These are phyloP conservation scores for Triplophysa tibetana DNA, from an alignment of 2,113 vertebrate genomes.

Conservation along the genomic window DNA sequence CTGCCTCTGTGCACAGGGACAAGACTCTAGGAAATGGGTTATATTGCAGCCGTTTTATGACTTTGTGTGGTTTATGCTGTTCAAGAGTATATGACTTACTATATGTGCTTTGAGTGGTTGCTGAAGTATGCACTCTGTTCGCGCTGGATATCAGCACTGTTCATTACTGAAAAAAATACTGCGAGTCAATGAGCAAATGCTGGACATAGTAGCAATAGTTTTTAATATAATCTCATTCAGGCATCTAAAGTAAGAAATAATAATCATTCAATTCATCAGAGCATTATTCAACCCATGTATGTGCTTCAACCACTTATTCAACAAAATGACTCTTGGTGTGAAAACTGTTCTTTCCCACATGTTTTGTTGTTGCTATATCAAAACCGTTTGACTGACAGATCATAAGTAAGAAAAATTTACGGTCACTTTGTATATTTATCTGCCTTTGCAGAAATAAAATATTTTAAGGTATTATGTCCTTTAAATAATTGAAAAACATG, in stretches of 20 bases:
- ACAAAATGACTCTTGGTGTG: background rate
- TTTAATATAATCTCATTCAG: background rate
- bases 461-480: background rate
- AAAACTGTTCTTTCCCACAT: background rate
- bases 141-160: constrained; percentile 12
- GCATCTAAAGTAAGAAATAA: background rate
- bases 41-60: constrained; percentile 40
- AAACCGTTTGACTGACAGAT: background rate
- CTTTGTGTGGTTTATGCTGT: constrained; percentile 37
- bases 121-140: constrained; percentile 26
- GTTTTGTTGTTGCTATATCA: too few species aligned
- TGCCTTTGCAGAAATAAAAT: background rate
- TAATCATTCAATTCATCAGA: background rate
- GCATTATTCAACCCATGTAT: background rate
- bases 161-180: background rate
- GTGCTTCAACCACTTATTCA: too few species aligned
- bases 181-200: constrained; percentile 12
- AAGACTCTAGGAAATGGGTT: constrained; percentile 31
- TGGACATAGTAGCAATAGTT: background rate
- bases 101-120: constrained; percentile 27
- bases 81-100: constrained; percentile 29
- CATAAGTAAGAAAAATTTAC: background rate
- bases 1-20: constrained; percentile 40
- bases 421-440: background rate
- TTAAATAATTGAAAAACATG: background rate